Conservation (phyloP, 2,888 invertebrate species). For the Tinea trinotella region DNA sequence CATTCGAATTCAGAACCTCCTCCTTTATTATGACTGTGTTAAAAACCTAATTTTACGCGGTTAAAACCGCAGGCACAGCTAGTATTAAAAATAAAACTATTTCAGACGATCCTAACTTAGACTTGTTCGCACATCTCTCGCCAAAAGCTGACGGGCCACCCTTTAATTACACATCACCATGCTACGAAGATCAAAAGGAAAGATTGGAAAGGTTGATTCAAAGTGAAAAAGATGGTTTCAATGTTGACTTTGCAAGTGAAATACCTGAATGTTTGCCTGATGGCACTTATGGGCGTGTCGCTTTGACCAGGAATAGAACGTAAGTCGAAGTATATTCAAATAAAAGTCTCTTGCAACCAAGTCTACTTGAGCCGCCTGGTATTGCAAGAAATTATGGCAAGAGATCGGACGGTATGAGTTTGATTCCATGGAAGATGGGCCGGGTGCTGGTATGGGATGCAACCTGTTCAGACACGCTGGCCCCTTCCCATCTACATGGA, state of each 20-base stretch:
- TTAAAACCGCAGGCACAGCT: no score
- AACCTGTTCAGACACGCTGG: no score
- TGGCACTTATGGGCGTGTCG: constrained; percentile 43
- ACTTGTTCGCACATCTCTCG: constrained; percentile 40
- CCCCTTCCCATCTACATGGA: no score
- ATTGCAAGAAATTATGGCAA: no score
- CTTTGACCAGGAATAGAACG: constrained; percentile 36
- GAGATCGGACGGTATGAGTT: no score
- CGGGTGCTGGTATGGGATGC: no score
- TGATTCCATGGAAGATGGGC: no score
- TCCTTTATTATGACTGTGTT: no score
- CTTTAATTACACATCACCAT: constrained; percentile 50
- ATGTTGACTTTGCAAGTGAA: constrained; percentile 38
- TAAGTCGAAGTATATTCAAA: constrained; percentile 28
- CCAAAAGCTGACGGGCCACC: constrained; percentile 32
- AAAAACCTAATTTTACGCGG: no score
- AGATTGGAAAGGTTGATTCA: constrained; percentile 32
- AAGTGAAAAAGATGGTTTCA: constrained; percentile 44
- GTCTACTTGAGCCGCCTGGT: no score
- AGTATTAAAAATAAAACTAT: constrained; percentile 20
- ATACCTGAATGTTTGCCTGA: constrained; percentile 47
- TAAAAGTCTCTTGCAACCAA: no score
- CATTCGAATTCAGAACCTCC: no score
- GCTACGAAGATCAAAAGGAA: constrained; percentile 34
- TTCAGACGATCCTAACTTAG: constrained; percentile 42